phyloP scores from a whole-genome alignment of 2,888 invertebrate genomes.

The Luperina nickerlii region DNA sequence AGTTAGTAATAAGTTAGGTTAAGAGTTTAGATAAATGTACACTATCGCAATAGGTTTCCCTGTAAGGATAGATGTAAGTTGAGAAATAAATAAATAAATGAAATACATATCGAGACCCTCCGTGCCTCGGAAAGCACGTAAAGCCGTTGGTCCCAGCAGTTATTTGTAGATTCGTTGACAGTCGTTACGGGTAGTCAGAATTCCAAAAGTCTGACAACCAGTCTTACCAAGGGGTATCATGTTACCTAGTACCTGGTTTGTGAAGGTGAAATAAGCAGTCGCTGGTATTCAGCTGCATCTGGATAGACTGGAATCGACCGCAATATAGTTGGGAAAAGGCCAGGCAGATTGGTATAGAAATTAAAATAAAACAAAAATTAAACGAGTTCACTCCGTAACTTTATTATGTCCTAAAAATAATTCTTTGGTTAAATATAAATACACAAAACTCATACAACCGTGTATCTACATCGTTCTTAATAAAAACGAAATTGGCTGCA shows the following conservation, averaged over 20 bases:
- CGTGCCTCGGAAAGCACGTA: no score
- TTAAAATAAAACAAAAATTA: not conserved
- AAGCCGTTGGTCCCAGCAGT: no score
- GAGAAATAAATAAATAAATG: no score
- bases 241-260: not conserved
- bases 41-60: no score
- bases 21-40: no score
- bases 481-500: not conserved
- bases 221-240: no score
- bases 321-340: not conserved
- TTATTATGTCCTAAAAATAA: constrained; percentile 23
- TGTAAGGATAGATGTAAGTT: no score
- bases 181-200: no score
- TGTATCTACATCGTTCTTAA: not conserved
- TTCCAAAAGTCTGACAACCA: no score
- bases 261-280: not conserved
- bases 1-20: no score
- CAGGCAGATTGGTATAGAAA: not conserved
- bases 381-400: not conserved
- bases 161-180: no score
- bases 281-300: not conserved
- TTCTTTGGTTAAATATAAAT: constrained; percentile 35
- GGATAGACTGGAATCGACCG: not conserved
- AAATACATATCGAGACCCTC: no score
- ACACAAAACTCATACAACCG: not conserved